A percentile compares a stretch with the other conserved stretches of the same genome.
phyloP scores from a whole-genome alignment of 2,797 vertebrate species.

The Channallabes apus region DNA sequence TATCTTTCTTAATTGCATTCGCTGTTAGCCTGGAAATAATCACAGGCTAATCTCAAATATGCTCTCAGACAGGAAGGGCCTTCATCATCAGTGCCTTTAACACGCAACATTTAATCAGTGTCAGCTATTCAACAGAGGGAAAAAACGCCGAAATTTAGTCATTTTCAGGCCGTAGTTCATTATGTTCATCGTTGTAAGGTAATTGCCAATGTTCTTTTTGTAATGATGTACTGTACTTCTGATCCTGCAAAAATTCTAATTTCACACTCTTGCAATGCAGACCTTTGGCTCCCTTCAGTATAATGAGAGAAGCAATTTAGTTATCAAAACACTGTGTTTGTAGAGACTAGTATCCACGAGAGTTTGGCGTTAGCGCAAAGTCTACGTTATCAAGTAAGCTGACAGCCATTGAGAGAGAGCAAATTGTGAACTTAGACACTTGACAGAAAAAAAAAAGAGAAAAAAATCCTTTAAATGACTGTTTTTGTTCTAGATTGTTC shows the following conservation, averaged over 20 bases:
- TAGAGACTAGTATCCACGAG: constrained; percentile 50
- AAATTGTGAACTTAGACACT: constrained; percentile 56
- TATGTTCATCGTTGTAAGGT: constrained; percentile 41
- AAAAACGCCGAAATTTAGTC: constrained; percentile 19
- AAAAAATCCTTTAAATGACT: constrained; percentile 48
- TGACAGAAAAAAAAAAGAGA: constrained; percentile 42
- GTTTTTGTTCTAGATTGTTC: constrained; percentile 56
- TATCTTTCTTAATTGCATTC: constrained; percentile 20
- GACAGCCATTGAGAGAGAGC: constrained; percentile 57
- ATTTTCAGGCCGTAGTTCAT: constrained; percentile 38
- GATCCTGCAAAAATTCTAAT: constrained; percentile 47
- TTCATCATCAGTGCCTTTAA: constrained; percentile 43
- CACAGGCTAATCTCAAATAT: constrained; percentile 9
- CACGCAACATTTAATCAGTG: constrained; percentile 51
- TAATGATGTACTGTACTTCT: constrained; percentile 45
- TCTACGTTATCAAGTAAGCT: constrained; percentile 54
- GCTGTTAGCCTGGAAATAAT: constrained; percentile 33
- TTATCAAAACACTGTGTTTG: constrained; percentile 56
- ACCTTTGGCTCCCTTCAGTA: constrained; percentile 48
- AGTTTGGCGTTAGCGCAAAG: constrained; percentile 49
- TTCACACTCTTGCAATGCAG: constrained; percentile 54
- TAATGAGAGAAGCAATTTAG: constrained; percentile 57
- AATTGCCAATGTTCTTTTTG: constrained; percentile 47
- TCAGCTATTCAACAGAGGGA: constrained; percentile 26
- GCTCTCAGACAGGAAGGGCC: constrained; percentile 14